Percentiles rank a stretch among this genome's conserved stretches.
Evolutionary conservation across 2,888 invertebrate genomes (phyloP).

Genomic region (Panorpa germanica): DNA sequence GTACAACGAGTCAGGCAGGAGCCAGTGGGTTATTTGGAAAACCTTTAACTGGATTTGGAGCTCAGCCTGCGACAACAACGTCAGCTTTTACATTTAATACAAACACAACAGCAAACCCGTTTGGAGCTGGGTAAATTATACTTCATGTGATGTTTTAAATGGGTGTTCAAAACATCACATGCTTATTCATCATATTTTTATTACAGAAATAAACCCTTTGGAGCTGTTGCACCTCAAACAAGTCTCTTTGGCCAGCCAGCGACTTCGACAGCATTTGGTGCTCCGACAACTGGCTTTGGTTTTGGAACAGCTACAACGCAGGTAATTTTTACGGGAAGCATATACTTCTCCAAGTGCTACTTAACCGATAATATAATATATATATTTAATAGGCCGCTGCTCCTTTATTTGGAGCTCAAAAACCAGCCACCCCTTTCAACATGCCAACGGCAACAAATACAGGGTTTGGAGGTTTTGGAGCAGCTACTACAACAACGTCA

Average conservation of each 20-base stretch:
- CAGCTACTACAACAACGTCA: slow-evolving; percentile 22
- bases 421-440: slow-evolving; percentile 20
- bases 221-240: slow-evolving; percentile 17
- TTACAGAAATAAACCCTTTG: slow-evolving; percentile 24
- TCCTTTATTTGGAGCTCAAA: slow-evolving; percentile 14
- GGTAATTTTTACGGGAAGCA: too few species aligned
- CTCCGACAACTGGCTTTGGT: slow-evolving; percentile 22
- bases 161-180: slow-evolving; percentile 16
- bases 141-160: too few species aligned
- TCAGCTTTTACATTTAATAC: slow-evolving; percentile 25
- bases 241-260: slow-evolving; percentile 19
- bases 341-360: too few species aligned
- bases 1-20: slow-evolving; percentile 31
- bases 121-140: slow-evolving; percentile 20
- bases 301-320: slow-evolving; percentile 16
- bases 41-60: slow-evolving; percentile 37
- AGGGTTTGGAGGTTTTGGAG: slow-evolving; percentile 25
- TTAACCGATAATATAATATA: too few species aligned
- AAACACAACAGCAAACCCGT: slow-evolving; percentile 18
- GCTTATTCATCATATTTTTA: slow-evolving; percentile 8
- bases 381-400: too few species aligned
- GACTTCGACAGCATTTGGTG: slow-evolving; percentile 18
- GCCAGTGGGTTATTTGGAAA: slow-evolving; percentile 47
- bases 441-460: slow-evolving; percentile 23
- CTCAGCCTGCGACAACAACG: slow-evolving; percentile 27